Percentiles rank a stretch among this genome's conserved stretches.
These are phyloP conservation scores for Fragum whitleyi DNA, from an alignment of 2,888 invertebrate genomes.

Conservation along the genomic window DNA sequence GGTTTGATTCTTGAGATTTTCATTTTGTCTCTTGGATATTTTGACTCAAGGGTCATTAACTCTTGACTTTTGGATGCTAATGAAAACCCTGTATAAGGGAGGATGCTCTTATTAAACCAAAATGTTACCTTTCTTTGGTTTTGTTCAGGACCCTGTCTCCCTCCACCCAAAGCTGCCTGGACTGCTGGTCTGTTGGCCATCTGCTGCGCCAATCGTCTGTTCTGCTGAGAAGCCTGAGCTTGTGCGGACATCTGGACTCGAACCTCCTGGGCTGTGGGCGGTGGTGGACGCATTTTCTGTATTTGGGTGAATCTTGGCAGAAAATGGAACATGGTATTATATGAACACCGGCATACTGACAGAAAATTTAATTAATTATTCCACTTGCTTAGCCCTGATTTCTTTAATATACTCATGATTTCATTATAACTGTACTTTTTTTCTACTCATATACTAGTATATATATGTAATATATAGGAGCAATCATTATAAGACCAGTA, in stretches of 20 bases:
- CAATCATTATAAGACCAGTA: constrained; percentile 6
- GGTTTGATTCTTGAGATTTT: no score
- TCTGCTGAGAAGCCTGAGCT: constrained; percentile 83
- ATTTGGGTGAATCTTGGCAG: constrained; percentile 80
- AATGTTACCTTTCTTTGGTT: constrained; percentile 49
- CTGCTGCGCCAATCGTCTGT: constrained; percentile 86
- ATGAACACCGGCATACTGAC: neutral
- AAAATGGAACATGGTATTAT: constrained; percentile 47
- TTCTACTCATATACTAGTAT: no score
- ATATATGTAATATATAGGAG: neutral
- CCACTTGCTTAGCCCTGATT: neutral
- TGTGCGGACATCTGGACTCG: constrained; percentile 78
- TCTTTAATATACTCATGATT: neutral
- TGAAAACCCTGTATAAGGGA: no score
- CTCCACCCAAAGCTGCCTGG: constrained; percentile 80
- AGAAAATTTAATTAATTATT: neutral
- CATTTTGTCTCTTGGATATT: no score
- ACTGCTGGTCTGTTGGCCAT: constrained; percentile 86
- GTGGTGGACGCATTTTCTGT: constrained; percentile 72
- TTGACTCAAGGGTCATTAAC: no score
- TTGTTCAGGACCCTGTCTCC: constrained; percentile 9
- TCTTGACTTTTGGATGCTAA: no score
- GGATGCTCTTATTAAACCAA: no score
- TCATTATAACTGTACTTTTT: constrained; percentile 11
- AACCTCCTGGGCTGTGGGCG: constrained; percentile 74